Percentiles rank a stretch among this genome's conserved stretches.
Conservation (phyloP, 2,888 invertebrate genomes). For the Diadegma fenestrale region DNA sequence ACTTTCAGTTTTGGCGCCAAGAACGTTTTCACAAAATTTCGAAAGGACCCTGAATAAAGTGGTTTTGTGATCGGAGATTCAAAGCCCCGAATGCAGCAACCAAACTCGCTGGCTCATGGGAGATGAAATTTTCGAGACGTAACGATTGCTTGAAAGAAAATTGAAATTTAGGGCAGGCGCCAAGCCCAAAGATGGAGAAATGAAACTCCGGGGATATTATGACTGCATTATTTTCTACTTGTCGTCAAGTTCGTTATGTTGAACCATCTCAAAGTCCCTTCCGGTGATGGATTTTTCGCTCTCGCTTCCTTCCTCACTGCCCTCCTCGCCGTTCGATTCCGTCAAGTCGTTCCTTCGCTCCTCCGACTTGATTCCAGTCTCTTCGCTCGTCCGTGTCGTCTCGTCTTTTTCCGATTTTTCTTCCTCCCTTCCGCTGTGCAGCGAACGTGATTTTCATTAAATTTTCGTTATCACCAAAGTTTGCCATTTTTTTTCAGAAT, state of each 20-base stretch:
- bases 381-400: constrained; percentile 27
- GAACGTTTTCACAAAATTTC: too few relatives aligned
- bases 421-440: constrained; percentile 71
- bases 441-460: not conserved
- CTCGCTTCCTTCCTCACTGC: constrained; percentile 87
- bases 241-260: constrained; percentile 84
- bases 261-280: constrained; percentile 95
- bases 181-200: constrained; percentile 3
- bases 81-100: not conserved
- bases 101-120: not conserved
- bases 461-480: not conserved
- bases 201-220: constrained; percentile 13
- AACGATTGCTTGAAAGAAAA: not conserved
- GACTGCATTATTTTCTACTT: constrained; percentile 65
- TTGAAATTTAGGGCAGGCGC: not conserved
- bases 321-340: constrained; percentile 79
- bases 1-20: too few relatives aligned
- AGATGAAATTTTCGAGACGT: constrained; percentile 2
- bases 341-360: constrained; percentile 62
- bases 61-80: too few relatives aligned
- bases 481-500: not conserved
- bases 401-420: constrained; percentile 66
- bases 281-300: constrained; percentile 94
- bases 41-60: too few relatives aligned
- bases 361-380: constrained; percentile 32